These are phyloP conservation scores for Eulacestoma nigropectus DNA, from an alignment of 2,113 vertebrate species.

Conservation along the genomic window DNA sequence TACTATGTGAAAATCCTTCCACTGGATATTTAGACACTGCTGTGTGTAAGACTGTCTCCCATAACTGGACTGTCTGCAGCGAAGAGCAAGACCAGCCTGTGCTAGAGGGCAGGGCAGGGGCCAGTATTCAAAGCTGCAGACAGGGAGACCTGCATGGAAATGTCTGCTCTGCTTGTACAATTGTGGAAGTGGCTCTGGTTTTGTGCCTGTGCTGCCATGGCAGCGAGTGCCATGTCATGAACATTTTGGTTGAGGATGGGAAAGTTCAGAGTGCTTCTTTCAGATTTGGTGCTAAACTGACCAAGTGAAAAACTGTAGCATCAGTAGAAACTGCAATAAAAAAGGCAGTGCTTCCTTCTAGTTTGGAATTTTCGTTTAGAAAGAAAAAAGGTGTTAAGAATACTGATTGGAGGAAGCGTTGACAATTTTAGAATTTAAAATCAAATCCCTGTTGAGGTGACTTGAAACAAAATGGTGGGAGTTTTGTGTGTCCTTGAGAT, in stretches of 20 bases:
- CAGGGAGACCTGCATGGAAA: not conserved
- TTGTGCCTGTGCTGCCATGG: not conserved
- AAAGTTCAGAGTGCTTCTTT: not conserved
- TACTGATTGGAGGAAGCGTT: not conserved
- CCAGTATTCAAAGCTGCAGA: not conserved
- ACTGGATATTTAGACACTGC: not conserved
- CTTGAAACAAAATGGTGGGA: not conserved
- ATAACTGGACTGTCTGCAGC: not conserved
- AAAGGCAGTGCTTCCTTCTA: not conserved
- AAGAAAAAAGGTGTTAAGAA: not conserved
- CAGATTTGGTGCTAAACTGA: not conserved
- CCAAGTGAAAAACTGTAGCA: not conserved
- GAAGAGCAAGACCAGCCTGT: not conserved
- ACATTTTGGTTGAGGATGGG: not conserved
- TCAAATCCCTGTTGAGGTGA: not conserved
- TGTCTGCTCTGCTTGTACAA: not conserved
- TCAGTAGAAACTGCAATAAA: not conserved
- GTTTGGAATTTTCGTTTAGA: not conserved
- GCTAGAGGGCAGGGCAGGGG: not conserved
- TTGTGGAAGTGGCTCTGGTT: not conserved
- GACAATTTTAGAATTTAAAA: not conserved
- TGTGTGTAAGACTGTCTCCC: not conserved
- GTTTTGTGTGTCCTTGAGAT: not conserved
- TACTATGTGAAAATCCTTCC: not conserved
- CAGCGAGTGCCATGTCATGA: accelerated